These are phyloP conservation scores for Chrysodeixis includens DNA, from an alignment of 2,888 invertebrate genomes.

Conservation along the genomic window DNA sequence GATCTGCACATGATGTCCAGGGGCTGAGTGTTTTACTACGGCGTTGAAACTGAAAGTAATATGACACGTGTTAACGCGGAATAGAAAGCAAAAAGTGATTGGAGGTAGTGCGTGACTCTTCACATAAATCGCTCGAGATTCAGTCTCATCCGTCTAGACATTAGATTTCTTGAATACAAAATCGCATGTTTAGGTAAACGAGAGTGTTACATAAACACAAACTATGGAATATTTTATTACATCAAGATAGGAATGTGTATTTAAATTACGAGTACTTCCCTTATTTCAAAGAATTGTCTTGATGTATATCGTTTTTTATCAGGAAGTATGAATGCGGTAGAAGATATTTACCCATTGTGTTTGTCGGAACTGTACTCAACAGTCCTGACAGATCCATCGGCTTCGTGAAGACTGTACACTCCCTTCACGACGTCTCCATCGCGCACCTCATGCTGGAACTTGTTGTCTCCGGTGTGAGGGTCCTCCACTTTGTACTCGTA, in stretches of 20 bases:
- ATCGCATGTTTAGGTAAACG: conserved; percentile 8
- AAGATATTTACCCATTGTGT: conserved; percentile 86
- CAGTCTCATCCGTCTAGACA: conserved; percentile 26
- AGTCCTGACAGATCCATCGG: conserved; percentile 90
- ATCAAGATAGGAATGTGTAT: not conserved
- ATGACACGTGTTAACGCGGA: conserved; percentile 20
- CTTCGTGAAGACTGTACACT: conserved; percentile 90
- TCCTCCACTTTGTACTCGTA: conserved; percentile 90
- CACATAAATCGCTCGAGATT: conserved; percentile 30
- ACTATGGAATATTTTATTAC: not conserved
- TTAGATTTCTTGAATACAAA: conserved; percentile 12
- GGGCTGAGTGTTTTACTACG: conserved; percentile 88
- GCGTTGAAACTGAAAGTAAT: conserved; percentile 86
- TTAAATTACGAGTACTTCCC: not conserved
- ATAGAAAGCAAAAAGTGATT: conserved; percentile 42
- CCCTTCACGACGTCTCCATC: conserved; percentile 91
- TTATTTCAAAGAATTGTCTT: not conserved
- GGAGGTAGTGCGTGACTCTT: conserved; percentile 46
- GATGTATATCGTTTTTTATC: not conserved
- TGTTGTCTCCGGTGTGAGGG: conserved; percentile 90
- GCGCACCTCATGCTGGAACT: conserved; percentile 89
- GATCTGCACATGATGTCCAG: conserved; percentile 80
- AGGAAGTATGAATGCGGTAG: too few relatives aligned
- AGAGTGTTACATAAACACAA: conserved; percentile 1
- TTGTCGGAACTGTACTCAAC: conserved; percentile 90